Conservation (phyloP, 2,888 invertebrate species). For the Lucinisca nassula region DNA sequence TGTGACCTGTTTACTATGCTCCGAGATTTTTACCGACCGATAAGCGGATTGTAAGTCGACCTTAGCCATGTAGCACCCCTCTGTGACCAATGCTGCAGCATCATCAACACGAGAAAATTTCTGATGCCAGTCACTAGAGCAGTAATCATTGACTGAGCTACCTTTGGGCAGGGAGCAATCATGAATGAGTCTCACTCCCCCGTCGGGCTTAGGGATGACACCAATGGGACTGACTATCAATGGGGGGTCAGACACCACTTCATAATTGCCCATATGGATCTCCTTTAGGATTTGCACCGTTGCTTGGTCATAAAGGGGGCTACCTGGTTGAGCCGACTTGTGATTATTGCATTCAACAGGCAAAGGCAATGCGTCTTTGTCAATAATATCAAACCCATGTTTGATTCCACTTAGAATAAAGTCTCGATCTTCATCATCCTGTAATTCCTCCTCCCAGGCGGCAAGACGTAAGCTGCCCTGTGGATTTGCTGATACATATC, state of each 20-base stretch:
- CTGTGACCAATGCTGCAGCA: not conserved
- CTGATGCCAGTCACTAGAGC: not conserved
- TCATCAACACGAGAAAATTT: not conserved
- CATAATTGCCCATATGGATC: not conserved
- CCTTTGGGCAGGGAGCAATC: not conserved
- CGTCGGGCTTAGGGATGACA: not conserved
- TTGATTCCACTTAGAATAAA: not conserved
- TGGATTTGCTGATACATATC: not conserved
- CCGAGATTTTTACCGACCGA: not conserved
- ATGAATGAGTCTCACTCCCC: slow-evolving; percentile 15
- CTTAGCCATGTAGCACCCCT: not conserved
- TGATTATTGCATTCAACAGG: not conserved
- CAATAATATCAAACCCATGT: not conserved
- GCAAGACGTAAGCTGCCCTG: not conserved
- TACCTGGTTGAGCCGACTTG: not conserved
- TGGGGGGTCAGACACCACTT: not conserved
- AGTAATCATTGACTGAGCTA: not conserved
- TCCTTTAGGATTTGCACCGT: not conserved
- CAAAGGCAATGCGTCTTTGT: not conserved
- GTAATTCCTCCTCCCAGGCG: slow-evolving; percentile 4
- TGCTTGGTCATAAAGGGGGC: not conserved
- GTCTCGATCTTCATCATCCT: not conserved
- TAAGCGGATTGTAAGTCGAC: not conserved
- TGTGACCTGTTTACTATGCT: not conserved
- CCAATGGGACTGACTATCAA: not conserved